Conservation (phyloP, 1,140 invertebrate genomes). For the Catajapyx aquilonaris region DNA sequence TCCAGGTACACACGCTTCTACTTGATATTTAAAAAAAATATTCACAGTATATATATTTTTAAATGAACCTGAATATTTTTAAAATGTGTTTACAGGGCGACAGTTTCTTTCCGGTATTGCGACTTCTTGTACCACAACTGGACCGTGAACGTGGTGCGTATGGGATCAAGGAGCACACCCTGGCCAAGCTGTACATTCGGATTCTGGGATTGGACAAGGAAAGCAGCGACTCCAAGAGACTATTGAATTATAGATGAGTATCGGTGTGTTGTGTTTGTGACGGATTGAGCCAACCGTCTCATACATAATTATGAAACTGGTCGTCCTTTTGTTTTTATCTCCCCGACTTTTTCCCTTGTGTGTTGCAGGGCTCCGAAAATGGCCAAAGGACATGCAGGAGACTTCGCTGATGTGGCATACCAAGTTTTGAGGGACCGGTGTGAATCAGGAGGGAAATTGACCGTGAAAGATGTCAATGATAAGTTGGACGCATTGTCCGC, state of each 20-base stretch:
- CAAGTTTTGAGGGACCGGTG: conserved; percentile 42
- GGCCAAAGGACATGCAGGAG: conserved; percentile 23
- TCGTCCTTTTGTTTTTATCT: conserved; percentile 5
- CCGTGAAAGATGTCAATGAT: conserved; percentile 39
- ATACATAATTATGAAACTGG: conserved; percentile 1
- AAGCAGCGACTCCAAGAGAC: conserved; percentile 36
- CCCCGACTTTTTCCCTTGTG: conserved; percentile 6
- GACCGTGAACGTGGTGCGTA: conserved; percentile 40
- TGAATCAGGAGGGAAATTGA: conserved; percentile 23
- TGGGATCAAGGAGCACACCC: conserved; percentile 37
- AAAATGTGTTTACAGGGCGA: conserved; percentile 10
- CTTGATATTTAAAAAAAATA: conserved; percentile 13
- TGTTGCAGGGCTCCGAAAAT: conserved; percentile 18
- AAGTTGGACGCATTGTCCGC: conserved; percentile 44
- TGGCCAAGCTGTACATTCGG: conserved; percentile 41
- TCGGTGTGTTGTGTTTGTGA: conserved; percentile 7
- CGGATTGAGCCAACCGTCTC: conserved; percentile 12
- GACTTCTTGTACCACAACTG: conserved; percentile 43
- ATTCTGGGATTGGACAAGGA: conserved; percentile 41
- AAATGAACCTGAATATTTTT: conserved; percentile 8
- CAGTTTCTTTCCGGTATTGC: conserved; percentile 43
- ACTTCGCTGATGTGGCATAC: conserved; percentile 54
- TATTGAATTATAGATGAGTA: conserved; percentile 33
- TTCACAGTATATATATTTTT: conserved; percentile 6
- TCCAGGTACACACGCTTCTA: conserved; percentile 13